These are phyloP conservation scores for Eulemur rubriventer DNA, from an alignment of 2,797 vertebrate genomes.

Conservation along the genomic window DNA sequence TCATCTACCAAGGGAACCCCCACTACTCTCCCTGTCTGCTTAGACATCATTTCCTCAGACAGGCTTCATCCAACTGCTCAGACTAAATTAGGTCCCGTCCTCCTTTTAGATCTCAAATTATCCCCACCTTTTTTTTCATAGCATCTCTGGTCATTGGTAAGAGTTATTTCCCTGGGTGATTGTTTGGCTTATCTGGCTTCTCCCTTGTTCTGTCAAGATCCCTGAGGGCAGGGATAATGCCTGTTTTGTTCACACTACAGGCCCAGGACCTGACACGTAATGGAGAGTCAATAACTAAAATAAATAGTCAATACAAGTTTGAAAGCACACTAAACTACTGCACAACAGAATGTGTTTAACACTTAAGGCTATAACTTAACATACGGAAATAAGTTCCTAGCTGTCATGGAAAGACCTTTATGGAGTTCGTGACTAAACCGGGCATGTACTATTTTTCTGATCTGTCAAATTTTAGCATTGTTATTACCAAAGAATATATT, in stretches of 20 bases:
- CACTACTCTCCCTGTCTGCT: not conserved
- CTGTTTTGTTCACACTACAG: not conserved
- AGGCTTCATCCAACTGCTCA: not conserved
- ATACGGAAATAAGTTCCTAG: not conserved
- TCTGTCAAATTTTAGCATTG: not conserved
- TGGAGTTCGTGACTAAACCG: not conserved
- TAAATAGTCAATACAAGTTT: not conserved
- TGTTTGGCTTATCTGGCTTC: not conserved
- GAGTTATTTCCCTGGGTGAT: not conserved
- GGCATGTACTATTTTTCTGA: not conserved
- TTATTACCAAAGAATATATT: not conserved
- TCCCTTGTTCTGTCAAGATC: not conserved
- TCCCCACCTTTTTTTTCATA: not conserved
- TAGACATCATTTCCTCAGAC: not conserved
- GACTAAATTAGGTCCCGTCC: rapidly evolving
- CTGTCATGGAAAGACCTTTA: not conserved
- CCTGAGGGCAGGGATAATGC: not conserved
- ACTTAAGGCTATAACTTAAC: not conserved
- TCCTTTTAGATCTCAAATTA: not conserved
- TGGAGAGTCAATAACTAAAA: not conserved
- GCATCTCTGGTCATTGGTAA: not conserved
- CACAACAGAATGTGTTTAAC: not conserved
- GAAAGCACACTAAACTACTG: not conserved
- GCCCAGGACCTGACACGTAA: not conserved
- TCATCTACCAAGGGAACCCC: not conserved